A percentile compares a stretch with the other conserved stretches of the same genome.
Evolutionary conservation across 2,797 vertebrate species (phyloP).

Genomic region (Clamator glandarius): DNA sequence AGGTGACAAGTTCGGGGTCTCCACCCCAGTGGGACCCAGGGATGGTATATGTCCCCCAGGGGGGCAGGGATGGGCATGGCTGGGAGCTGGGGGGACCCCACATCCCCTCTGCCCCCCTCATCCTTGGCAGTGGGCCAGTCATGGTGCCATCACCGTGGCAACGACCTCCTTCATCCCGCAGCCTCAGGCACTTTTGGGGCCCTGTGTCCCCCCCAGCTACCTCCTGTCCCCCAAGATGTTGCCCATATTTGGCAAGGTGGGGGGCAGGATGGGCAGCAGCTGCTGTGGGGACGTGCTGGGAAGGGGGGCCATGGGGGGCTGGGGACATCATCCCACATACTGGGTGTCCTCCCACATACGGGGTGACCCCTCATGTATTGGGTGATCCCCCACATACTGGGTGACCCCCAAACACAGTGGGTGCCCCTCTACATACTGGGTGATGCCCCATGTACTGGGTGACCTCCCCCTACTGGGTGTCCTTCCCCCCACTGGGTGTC

Average conservation of each 20-base stretch:
- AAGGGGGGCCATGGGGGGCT: not conserved
- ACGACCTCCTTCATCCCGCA: constrained; percentile 72
- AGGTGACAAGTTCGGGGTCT: not conserved
- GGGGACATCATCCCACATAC: not conserved
- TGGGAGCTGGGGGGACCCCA: not conserved
- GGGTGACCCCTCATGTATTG: no score
- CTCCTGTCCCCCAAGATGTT: not conserved
- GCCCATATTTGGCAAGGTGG: constrained; percentile 11
- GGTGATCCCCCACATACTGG: no score
- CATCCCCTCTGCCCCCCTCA: not conserved
- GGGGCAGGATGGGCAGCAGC: not conserved
- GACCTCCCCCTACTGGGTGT: no score
- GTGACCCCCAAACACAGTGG: no score
- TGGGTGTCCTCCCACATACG: no score
- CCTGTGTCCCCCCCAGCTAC: not conserved
- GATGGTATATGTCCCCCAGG: not conserved
- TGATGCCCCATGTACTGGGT: no score
- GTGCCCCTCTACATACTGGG: no score
- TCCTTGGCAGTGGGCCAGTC: constrained; percentile 22
- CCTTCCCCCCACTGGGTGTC: no score
- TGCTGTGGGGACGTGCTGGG: not conserved
- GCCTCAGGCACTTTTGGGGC: not conserved
- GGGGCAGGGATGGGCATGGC: not conserved
- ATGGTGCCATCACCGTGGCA: constrained; percentile 63
- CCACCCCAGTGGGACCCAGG: not conserved